Evolutionary conservation across 2,113 vertebrate species (phyloP), one percentile per base, ranked within the genome.

Genomic region (Melanerpes formicivorus): DNA sequence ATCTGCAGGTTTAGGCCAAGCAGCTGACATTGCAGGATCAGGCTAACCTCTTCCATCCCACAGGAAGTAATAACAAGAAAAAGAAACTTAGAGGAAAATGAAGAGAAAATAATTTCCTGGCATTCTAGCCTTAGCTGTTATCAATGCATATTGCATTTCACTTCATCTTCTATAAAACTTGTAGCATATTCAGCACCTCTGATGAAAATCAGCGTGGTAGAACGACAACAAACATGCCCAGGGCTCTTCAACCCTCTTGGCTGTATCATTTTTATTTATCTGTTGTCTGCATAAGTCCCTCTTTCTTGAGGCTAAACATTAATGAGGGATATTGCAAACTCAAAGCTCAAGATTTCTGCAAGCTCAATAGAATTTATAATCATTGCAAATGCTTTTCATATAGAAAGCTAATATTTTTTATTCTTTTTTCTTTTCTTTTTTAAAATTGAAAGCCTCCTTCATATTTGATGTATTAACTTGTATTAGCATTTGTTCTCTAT

Each of bases 251-350:
- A 32, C 66, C 80, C 91, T 93, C 91, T 88, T 81, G 93, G 95
- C 91, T 79, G 66, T 93, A 95, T 96, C 76, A 79, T 84, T 95
- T 83, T 87, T 95, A 86, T 95, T 94, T 96, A 93, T 96, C 96
- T 95, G 80, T 93, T 96, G 76, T 91, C 91, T 93, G 85, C 0
- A 2, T 78, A 93, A 90, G 80, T 86, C 48, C 82, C 73, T 85
- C 91, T 81, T 96, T 95, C 95, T 95, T 65, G 82, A 93, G 95
- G 96, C 94, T 93, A 95, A 91, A 85, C 91, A 88, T 93, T 93
- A 96, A 96, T 91, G 93, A 94, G 90, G 91, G 91, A 91, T 86
- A 92, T 44, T 93, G 91, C 34, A 91, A 96, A 85, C 74, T 83
- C 93, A 93, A 93, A 96, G 94, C 93, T 91, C 76, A 91, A 95